These are phyloP conservation scores for Cydia amplana DNA, from an alignment of 1,140 invertebrate species.

Conservation along the genomic window DNA sequence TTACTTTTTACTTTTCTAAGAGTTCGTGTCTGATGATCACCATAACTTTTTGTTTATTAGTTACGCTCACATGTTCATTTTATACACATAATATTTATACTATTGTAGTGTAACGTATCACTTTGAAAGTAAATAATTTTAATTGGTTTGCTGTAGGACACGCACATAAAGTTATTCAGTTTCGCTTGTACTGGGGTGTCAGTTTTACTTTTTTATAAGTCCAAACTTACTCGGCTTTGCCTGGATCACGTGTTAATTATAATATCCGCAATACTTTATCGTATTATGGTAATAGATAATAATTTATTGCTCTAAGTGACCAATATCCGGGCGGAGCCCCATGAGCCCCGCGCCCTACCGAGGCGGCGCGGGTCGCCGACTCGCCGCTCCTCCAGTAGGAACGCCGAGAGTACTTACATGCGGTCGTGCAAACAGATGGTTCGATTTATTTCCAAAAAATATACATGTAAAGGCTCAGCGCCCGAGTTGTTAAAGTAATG, in stretches of 20 bases:
- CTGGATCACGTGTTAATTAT: slow-evolving; percentile 52
- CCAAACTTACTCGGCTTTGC: slow-evolving; percentile 47
- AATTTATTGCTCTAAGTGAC: slow-evolving; percentile 56
- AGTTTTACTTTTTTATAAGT: slow-evolving; percentile 49
- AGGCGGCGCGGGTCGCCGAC: slow-evolving; percentile 7
- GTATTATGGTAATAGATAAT: slow-evolving; percentile 56
- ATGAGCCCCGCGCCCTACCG: background rate
- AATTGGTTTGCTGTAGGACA: slow-evolving; percentile 53
- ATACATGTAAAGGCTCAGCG: slow-evolving; percentile 48
- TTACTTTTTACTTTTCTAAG: slow-evolving; percentile 31
- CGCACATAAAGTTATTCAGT: slow-evolving; percentile 46
- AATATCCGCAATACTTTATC: slow-evolving; percentile 64
- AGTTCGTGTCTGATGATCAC: slow-evolving; percentile 27
- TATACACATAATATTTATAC: slow-evolving; percentile 42
- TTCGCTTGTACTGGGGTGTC: slow-evolving; percentile 42
- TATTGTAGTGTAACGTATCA: slow-evolving; percentile 22
- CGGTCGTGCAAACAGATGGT: slow-evolving; percentile 41
- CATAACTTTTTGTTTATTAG: slow-evolving; percentile 30
- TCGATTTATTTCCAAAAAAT: slow-evolving; percentile 42
- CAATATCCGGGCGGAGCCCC: slow-evolving; percentile 43
- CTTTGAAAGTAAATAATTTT: slow-evolving; percentile 38
- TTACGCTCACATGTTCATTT: slow-evolving; percentile 25
- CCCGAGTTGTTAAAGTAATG: slow-evolving; percentile 62
- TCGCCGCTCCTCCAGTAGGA: slow-evolving; percentile 42
- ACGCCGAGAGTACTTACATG: slow-evolving; percentile 64